Conservation (phyloP, 35 echinoderm and acorn worm species). For the Strongylocentrotus purpuratus region DNA sequence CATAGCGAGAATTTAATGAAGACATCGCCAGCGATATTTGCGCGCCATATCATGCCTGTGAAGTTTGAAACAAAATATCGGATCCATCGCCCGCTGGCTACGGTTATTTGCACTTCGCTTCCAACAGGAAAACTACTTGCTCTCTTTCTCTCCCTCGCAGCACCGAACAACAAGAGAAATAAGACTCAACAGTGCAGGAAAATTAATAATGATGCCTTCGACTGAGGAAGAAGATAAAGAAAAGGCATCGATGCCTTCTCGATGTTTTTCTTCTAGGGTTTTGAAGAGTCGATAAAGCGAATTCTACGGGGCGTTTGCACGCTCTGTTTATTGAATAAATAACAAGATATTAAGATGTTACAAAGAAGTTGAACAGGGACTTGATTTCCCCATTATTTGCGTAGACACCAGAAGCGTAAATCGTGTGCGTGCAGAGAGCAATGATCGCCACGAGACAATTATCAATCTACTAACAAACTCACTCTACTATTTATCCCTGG, state of each 20-base stretch:
- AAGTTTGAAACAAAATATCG: slow-evolving; percentile 55
- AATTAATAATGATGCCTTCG: slow-evolving; percentile 5
- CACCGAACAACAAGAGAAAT: background rate
- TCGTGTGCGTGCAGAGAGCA: slow-evolving; percentile 18
- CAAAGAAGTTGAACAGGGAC: slow-evolving; percentile 38
- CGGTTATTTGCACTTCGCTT: slow-evolving; percentile 53
- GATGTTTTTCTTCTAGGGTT: slow-evolving; percentile 34
- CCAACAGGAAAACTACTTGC: slow-evolving; percentile 31
- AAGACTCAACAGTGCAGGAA: slow-evolving; percentile 2
- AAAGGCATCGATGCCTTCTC: slow-evolving; percentile 22
- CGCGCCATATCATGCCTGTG: slow-evolving; percentile 34
- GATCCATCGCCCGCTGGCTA: slow-evolving; percentile 27
- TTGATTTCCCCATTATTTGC: slow-evolving; percentile 30
- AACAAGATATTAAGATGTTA: slow-evolving; percentile 55
- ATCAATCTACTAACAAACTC: slow-evolving; percentile 18
- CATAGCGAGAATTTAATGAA: slow-evolving; percentile 51
- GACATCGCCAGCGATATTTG: slow-evolving; percentile 16
- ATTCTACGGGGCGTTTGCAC: slow-evolving; percentile 46
- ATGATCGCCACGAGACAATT: background rate
- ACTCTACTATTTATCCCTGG: background rate
- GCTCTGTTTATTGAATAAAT: slow-evolving; percentile 55
- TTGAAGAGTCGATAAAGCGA: slow-evolving; percentile 42
- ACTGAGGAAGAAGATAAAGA: background rate
- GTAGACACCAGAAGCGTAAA: background rate
- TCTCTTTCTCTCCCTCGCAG: slow-evolving; percentile 19